Conservation (phyloP, 1,140 invertebrate genomes). For the Saccostrea echinata region DNA sequence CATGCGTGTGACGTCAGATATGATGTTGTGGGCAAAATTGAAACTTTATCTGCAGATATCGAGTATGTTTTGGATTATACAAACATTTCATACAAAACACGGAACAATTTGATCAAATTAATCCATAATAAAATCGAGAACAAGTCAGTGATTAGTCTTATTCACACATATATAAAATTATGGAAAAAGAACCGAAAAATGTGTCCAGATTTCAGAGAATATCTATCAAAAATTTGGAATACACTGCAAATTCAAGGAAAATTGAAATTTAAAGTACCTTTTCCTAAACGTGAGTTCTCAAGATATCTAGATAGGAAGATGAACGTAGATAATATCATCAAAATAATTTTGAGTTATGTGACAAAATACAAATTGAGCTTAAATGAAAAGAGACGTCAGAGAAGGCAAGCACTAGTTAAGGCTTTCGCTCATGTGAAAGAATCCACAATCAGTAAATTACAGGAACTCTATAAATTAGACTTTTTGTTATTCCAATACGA, state of each 20-base stretch:
- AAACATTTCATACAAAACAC: constrained; percentile 1
- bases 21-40: constrained; percentile 3
- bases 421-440: not conserved
- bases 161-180: not conserved
- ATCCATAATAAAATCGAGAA: constrained; percentile 23
- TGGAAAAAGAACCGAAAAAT: not conserved
- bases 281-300: constrained; percentile 1
- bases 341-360: not conserved
- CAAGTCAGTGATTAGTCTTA: constrained; percentile 31
- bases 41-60: constrained; percentile 28
- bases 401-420: not conserved
- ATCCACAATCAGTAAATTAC: not conserved
- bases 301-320: not conserved
- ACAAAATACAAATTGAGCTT: not conserved
- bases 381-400: not conserved
- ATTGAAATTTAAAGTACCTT: not conserved
- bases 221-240: constrained; percentile 1
- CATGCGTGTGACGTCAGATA: constrained; percentile 43
- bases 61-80: constrained; percentile 9
- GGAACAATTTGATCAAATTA: constrained; percentile 6
- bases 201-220: not conserved
- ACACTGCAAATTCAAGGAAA: constrained; percentile 21
- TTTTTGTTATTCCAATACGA: constrained; percentile 40
- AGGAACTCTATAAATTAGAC: constrained; percentile 45
- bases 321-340: not conserved